Evolutionary conservation across 2,113 vertebrate species (phyloP), one percentile per base, ranked within the genome.

Genomic region (Chloropsis cyanopogon): DNA sequence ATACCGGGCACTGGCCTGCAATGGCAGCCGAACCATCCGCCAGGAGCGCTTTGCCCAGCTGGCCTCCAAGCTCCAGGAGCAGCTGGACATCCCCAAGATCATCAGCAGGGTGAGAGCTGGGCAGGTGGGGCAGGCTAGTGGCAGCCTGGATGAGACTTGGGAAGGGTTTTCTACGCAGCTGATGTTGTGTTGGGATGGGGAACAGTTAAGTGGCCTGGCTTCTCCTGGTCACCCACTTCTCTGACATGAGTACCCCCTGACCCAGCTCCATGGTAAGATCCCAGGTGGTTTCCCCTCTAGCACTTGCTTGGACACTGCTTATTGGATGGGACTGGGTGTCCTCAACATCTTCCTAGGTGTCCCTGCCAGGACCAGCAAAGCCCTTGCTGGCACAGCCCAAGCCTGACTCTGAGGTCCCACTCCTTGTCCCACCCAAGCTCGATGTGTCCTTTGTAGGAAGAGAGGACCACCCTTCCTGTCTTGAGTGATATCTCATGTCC

Each of bases 11-110:
- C 29, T 97, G 0, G 82, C 98, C 59, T 99, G 99, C 92, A 96
- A 97, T 1, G 98, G 98, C 59, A 98, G 92, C 70, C 86, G 29
- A 6, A 65, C 63, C 2, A 71, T 94, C 11, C 98, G 98, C 11
- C 95, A 77, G 10, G 97, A 97, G 81, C 98, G 88, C 64, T 99
- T 99, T n/a, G 47, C 92, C 7, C 97, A 97, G 93, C 96, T 99
- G 96, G 98, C 98, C 4, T 29, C 96, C 0, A 98, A 98, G 96
- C 98, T 99, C 66, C 97, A 49, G 88, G 97, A 98, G 39, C 99
- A 99, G 97, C 97, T 99, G 95, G 98, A 99, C 71, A 82, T 93
- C 1, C 94, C 97, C 75, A 98, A 97, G 83, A 95, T 99, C 1
- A 44, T 97, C 65, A 98, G 97, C 70, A 98, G 98, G 98, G 99